These are phyloP conservation scores for Seriola dumerili DNA, from an alignment of 2,113 vertebrate species.

Conservation along the genomic window DNA sequence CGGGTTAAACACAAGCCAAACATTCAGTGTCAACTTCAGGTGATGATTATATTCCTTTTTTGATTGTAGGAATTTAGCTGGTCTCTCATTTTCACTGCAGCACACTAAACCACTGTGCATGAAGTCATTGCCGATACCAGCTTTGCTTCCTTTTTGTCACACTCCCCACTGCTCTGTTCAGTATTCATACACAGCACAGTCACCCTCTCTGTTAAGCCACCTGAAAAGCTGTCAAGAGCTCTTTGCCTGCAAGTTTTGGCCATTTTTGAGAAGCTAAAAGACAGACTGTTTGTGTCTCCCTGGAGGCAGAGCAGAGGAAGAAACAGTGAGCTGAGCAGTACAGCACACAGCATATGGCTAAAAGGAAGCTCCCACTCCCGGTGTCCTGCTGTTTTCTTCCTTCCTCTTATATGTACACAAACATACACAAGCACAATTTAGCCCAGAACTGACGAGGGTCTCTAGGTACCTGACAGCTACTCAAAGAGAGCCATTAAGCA, in stretches of 20 bases:
- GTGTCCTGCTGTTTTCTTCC: conserved; percentile 60
- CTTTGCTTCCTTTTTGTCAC: conserved; percentile 1
- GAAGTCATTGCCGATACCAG: background rate
- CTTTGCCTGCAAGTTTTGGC: conserved; percentile 32
- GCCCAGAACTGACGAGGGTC: conserved; percentile 25
- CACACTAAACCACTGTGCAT: background rate
- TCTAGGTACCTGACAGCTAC: conserved; percentile 47
- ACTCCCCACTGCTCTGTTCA: conserved; percentile 22
- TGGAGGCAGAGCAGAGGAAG: conserved; percentile 43
- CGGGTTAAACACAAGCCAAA: background rate
- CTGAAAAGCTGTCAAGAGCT: conserved; percentile 24
- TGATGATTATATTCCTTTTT: background rate
- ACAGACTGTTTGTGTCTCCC: conserved; percentile 43
- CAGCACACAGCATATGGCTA: conserved; percentile 46
- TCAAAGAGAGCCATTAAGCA: conserved; percentile 42
- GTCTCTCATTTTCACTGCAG: background rate
- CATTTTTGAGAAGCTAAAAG: conserved; percentile 43
- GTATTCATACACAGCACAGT: conserved; percentile 35
- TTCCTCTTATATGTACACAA: conserved; percentile 38
- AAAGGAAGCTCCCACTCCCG: conserved; percentile 59
- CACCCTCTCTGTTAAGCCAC: conserved; percentile 34
- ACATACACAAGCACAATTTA: conserved; percentile 50
- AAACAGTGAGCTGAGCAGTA: conserved; percentile 27
- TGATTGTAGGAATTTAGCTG: too few relatives aligned
- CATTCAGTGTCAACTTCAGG: background rate